Evolutionary conservation across 2,113 vertebrate genomes (phyloP), one percentile per base, ranked within the genome.

Genomic region (Anguilla rostrata): DNA sequence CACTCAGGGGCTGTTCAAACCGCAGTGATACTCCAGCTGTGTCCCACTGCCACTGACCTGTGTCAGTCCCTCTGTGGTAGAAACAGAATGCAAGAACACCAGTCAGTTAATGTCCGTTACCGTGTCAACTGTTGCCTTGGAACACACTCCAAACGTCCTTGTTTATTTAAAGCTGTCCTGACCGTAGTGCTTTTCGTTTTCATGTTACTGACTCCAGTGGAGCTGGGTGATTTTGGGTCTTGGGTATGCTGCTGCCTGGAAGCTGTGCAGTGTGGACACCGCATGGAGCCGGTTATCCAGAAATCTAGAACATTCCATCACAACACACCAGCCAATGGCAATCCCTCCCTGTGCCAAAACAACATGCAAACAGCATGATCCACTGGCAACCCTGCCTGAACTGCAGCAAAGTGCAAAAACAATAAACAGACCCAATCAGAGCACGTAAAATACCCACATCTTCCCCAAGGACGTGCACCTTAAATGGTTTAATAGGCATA

Each of bases 301-400:
- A 12, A 39, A 39, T 14, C 78, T 16, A 80, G 7, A 1, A 5
- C 29, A 39, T 78, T 80, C 78, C 78, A 40, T 39, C 39, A 40
- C 78, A 41, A 39, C 3, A 20, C 78, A 40, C 39, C 39, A 80
- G 78, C 39, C 34, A 40, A n/a, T 80, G 39, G 39, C 78, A 40
- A 80, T 40, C 78, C 78, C 85, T 43, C 83, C 34, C 26, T 46
- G 60, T 60, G 22, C 88, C 49, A 88, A 40, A 90, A 89, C 87
- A 91, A 91, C 90, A 91, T 91, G 92, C 93, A 53, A 93, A 88
- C 56, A 20, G 82, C 56, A 18, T 15, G 82, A 81, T 56, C 2
- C 71, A 22, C 34, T 11, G 26, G 2, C 9, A 8, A 2, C 26
- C 34, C 39, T 39, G n/a, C 75, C n/a, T 56, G 12, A 22, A 7